phyloP scores from a whole-genome alignment of 2,797 vertebrate genomes.

The Pipistrellus nathusii region DNA sequence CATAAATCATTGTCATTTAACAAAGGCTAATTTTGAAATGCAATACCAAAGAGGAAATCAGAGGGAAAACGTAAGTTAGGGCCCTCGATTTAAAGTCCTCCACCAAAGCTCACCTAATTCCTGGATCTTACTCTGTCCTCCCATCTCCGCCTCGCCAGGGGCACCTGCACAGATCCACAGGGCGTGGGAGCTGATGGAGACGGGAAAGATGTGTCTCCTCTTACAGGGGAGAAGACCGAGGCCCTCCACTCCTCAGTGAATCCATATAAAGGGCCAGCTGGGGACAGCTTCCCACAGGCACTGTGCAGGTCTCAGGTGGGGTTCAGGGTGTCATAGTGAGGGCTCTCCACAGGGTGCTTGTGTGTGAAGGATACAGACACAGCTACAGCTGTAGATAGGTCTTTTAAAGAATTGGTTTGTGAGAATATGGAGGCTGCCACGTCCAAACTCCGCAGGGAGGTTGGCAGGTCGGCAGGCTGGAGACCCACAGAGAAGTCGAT shows the following conservation, averaged over 20 bases:
- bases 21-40: conserved; percentile 20
- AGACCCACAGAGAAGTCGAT: background rate
- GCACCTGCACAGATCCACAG: rapidly evolving
- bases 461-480: too few species aligned
- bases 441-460: background rate
- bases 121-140: background rate
- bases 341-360: background rate
- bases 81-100: background rate
- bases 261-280: background rate
- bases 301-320: background rate
- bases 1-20: conserved; percentile 2
- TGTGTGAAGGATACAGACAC: background rate
- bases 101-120: background rate
- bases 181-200: background rate
- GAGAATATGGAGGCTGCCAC: background rate
- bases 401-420: background rate
- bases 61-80: background rate
- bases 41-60: background rate
- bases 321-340: background rate
- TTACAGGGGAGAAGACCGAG: background rate
- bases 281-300: background rate
- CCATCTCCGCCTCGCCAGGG: background rate
- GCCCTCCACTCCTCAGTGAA: background rate
- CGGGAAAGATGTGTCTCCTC: background rate
- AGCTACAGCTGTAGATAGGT: background rate